Evolutionary conservation across 2,888 invertebrate genomes (phyloP).

Genomic region (Lepidocyrtoides sp.): DNA sequence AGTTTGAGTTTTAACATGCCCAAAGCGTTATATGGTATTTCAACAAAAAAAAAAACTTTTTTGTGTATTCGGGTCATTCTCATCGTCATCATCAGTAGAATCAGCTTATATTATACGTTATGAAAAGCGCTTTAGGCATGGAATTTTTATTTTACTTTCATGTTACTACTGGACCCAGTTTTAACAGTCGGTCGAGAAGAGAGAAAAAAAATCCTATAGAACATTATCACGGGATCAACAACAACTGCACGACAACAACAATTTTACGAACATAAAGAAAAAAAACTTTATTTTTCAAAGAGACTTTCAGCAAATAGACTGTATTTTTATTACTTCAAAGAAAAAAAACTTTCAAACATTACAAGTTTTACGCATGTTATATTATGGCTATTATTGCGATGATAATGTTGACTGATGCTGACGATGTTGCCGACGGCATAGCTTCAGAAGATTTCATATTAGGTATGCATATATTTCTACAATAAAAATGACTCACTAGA

Average conservation of each 20-base stretch:
- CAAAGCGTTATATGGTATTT: slow-evolving; percentile 18
- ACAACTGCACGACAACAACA: not conserved
- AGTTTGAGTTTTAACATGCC: slow-evolving; percentile 3
- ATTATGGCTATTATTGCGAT: not conserved
- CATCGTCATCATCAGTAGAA: not conserved
- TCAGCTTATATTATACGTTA: not conserved
- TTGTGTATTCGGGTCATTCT: slow-evolving; percentile 22
- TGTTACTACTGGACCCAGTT: not conserved
- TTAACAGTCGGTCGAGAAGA: not conserved
- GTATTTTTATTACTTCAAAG: not conserved
- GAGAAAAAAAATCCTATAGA: not conserved
- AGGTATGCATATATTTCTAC: not conserved
- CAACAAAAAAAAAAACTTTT: slow-evolving; percentile 10
- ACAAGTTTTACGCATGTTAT: not conserved
- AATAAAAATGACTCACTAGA: slow-evolving; percentile 1
- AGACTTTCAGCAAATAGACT: not conserved
- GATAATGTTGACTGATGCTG: not conserved
- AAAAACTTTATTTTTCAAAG: not conserved
- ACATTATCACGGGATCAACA: not conserved
- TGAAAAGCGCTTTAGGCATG: not conserved
- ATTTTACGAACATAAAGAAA: not conserved
- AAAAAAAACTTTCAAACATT: not conserved
- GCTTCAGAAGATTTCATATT: not conserved
- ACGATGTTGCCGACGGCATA: not conserved
- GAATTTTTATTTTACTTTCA: not conserved